Evolutionary conservation across 2,888 invertebrate genomes (phyloP), one percentile per base, ranked within the genome.

Genomic region (Drosophila crucigera): DNA sequence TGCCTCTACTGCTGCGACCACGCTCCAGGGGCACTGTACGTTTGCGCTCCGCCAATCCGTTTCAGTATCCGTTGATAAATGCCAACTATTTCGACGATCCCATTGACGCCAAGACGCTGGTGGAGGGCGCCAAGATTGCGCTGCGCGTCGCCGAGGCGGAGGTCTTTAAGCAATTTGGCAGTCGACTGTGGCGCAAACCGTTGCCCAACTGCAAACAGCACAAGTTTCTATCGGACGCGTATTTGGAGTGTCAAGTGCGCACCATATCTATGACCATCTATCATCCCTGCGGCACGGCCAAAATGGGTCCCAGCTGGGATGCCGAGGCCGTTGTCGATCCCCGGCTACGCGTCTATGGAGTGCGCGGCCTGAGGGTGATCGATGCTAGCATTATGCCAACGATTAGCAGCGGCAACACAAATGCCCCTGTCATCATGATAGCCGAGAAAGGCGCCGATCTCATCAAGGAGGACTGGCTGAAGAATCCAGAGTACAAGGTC

Each of bases 361-460:
- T 98, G 0, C 94, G 95, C 63, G 96, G 97, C 16, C 94, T 98
- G 25, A 25, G 79, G 1, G 79, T 79, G 10, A 81, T 79, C n/a
- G 79, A 79, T 59, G 79, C 79, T 61, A 79, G 79, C 78, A 79
- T 79, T 25, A 79, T 79, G 79, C 79, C 79, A 3, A 79, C 79
- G 1, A 79, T 79, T n/a, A 81, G 68, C 58, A 79, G 97, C 89
- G 98, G 98, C 10, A 98, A 98, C 91, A 98, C 98, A 1, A 97
- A 98, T 92, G 98, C 98, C 0, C 97, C 98, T 0, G 96, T 96
- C n/a, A 97, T 98, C 59, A 98, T 98, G 98, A 97, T 98, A 37
- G 98, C 96, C 0, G 98, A 98, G 91, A 98, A 97, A 92, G 97
- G 97, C 7, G 95, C 97, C 0, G 98, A 97, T 94, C 94, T 97